Evolutionary conservation across 2,797 vertebrate species (phyloP).

Genomic region (Tachyglossus aculeatus): DNA sequence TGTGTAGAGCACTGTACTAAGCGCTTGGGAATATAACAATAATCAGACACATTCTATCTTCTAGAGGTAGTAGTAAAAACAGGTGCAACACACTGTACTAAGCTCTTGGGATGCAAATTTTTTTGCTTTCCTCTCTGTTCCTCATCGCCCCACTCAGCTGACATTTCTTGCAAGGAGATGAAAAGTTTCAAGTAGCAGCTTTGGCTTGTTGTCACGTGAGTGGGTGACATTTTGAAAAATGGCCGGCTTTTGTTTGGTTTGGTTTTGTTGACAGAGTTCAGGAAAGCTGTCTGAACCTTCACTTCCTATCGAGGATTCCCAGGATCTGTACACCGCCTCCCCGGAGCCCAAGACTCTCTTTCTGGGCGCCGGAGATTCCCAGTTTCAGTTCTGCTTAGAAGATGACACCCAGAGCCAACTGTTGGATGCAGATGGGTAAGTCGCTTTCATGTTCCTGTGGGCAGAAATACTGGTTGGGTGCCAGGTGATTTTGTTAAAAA

Average conservation of each 20-base stretch:
- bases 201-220: constrained; percentile 60
- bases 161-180: constrained; percentile 31
- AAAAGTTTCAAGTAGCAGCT: constrained; percentile 40
- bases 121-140: constrained; percentile 6
- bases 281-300: constrained; percentile 93
- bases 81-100: too few relatives aligned
- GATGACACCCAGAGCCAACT: constrained; percentile 96
- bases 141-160: constrained; percentile 19
- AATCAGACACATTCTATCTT: too few relatives aligned
- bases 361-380: constrained; percentile 80
- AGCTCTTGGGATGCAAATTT: constrained; percentile 19
- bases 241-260: constrained; percentile 61
- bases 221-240: constrained; percentile 56
- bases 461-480: constrained; percentile 48
- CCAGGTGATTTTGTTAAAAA: constrained; percentile 67
- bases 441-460: constrained; percentile 49
- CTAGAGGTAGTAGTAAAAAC: too few relatives aligned
- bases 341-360: constrained; percentile 80
- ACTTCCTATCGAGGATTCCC: constrained; percentile 86
- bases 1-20: too few relatives aligned
- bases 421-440: constrained; percentile 92
- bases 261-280: constrained; percentile 83
- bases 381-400: constrained; percentile 89
- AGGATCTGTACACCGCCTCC: constrained; percentile 84
- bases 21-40: too few relatives aligned